Conservation (phyloP, 2,888 invertebrate genomes). For the Electrophaes corylata region DNA sequence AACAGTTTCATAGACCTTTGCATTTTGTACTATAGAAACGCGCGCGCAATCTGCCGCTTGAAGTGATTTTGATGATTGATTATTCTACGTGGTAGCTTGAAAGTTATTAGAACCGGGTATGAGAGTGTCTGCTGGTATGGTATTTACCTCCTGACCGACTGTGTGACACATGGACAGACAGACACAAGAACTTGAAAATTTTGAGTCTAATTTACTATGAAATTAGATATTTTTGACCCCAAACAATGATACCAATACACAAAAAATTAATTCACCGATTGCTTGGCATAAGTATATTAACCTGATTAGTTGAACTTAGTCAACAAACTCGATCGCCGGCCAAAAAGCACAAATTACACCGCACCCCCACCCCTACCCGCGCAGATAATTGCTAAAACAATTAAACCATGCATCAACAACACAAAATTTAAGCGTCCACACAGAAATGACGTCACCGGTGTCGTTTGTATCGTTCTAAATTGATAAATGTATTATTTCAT, state of each 20-base stretch:
- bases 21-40: too few relatives aligned
- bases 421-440: constrained; percentile 59
- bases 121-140: too few relatives aligned
- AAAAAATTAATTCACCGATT: neutral
- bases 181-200: too few relatives aligned
- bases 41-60: too few relatives aligned
- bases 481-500: neutral
- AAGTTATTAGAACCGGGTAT: too few relatives aligned
- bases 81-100: too few relatives aligned
- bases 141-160: too few relatives aligned
- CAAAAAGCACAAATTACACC: constrained; percentile 41
- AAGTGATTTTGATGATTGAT: too few relatives aligned
- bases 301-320: constrained; percentile 30
- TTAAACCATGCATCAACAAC: constrained; percentile 71
- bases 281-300: constrained; percentile 2
- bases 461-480: constrained; percentile 25
- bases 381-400: constrained; percentile 74
- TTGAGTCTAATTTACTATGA: neutral
- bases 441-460: constrained; percentile 45
- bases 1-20: too few relatives aligned
- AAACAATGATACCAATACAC: neutral
- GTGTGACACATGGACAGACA: too few relatives aligned
- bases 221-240: neutral
- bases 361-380: constrained; percentile 30
- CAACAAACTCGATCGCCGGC: constrained; percentile 37